Percentiles rank a stretch among this genome's conserved stretches.
These are phyloP conservation scores for Drosophila subobscura DNA, from an alignment of 1,140 invertebrate genomes.

Conservation along the genomic window DNA sequence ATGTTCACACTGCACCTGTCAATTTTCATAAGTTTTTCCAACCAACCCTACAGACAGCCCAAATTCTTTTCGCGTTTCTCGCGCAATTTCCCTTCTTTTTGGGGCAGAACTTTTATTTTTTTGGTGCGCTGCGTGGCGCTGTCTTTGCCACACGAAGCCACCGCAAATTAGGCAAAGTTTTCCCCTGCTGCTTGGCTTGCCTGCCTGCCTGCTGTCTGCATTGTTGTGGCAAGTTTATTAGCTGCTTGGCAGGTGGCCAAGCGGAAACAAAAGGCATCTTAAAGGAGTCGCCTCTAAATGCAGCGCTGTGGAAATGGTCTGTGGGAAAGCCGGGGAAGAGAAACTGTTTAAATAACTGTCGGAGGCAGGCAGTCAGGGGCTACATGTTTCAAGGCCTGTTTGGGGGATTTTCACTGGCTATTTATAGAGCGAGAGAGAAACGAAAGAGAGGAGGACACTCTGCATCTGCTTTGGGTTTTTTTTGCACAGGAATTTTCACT, in stretches of 20 bases:
- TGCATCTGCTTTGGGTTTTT: no score
- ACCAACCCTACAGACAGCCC: no score
- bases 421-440: constrained; percentile 48
- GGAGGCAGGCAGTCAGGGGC: constrained; percentile 7
- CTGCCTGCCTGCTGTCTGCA: constrained; percentile 12
- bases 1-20: no score
- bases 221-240: constrained; percentile 61
- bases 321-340: constrained; percentile 6
- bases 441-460: not conserved
- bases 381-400: constrained; percentile 15
- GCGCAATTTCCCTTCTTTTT: constrained; percentile 1
- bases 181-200: constrained; percentile 10
- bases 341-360: constrained; percentile 21
- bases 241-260: constrained; percentile 67
- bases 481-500: constrained; percentile 62
- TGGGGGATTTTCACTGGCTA: constrained; percentile 26
- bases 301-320: constrained; percentile 17
- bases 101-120: constrained; percentile 5
- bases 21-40: not conserved
- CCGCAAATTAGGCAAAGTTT: constrained; percentile 72
- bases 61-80: no score
- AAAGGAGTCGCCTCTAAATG: constrained; percentile 14
- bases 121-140: not conserved
- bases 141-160: constrained; percentile 48
- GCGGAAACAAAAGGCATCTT: constrained; percentile 39